Evolutionary conservation across 2,797 vertebrate genomes (phyloP).

Genomic region (Netta rufina): DNA sequence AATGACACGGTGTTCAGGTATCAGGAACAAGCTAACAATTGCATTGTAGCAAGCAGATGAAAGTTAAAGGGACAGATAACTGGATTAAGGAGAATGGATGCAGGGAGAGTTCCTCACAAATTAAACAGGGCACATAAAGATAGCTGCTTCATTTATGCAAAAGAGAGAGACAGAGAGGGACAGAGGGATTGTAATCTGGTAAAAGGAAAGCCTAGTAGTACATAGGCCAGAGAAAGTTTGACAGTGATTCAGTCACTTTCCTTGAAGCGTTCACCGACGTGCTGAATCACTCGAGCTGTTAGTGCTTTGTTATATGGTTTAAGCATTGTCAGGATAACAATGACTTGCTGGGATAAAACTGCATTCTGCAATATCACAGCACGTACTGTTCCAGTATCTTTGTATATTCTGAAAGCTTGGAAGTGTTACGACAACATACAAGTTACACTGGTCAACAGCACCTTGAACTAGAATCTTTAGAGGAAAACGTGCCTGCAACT

Average conservation of each 20-base stretch:
- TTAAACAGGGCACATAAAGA: background rate
- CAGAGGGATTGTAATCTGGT: background rate
- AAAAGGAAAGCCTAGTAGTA: background rate
- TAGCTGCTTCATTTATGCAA: background rate
- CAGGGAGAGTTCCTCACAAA: background rate
- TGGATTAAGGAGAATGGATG: background rate
- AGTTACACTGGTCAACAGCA: background rate
- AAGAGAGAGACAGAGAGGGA: too few relatives aligned
- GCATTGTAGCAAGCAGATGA: background rate
- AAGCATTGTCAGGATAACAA: background rate
- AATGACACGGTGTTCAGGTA: background rate
- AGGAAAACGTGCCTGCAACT: background rate
- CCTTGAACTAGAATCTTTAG: background rate
- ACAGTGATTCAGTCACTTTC: background rate
- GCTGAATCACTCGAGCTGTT: background rate
- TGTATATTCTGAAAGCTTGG: background rate
- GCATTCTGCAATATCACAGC: background rate
- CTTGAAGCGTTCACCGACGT: background rate
- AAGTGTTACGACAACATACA: background rate
- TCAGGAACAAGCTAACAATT: background rate
- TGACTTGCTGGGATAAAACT: background rate
- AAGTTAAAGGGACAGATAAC: background rate
- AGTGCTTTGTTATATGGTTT: rapidly evolving
- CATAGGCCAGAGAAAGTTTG: background rate
- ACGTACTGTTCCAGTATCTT: background rate